A percentile compares a stretch with the other conserved stretches of the same genome.
These are phyloP conservation scores for Apodemus sylvaticus DNA, from an alignment of 2,113 vertebrate species.

Conservation along the genomic window DNA sequence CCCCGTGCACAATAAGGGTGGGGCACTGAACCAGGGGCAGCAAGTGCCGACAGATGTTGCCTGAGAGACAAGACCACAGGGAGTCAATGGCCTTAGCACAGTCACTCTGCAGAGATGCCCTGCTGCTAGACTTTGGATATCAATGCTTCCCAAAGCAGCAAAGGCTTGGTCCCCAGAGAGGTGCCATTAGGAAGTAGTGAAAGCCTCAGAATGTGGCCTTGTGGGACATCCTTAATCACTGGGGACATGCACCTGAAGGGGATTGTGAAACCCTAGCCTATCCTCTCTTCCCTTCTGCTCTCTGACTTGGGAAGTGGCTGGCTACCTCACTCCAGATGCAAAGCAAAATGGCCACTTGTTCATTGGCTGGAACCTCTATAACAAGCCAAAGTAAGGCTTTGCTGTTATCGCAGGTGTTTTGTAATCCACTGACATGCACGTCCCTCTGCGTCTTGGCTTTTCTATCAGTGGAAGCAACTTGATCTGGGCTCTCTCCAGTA, in stretches of 20 bases:
- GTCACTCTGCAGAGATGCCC: no score
- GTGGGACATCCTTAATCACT: not conserved
- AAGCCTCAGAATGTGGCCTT: not conserved
- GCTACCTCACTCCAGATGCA: not conserved
- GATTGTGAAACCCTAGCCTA: not conserved
- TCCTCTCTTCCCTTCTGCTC: not conserved
- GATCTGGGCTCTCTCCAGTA: not conserved
- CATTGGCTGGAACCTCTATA: not conserved
- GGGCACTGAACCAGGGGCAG: constrained; percentile 91
- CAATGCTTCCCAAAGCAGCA: not conserved
- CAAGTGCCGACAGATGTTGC: constrained; percentile 91
- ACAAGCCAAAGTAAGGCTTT: not conserved
- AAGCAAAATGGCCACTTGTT: not conserved
- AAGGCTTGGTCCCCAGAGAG: not conserved
- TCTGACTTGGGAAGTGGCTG: not conserved
- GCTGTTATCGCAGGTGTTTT: no score
- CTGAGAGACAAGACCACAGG: constrained; percentile 79
- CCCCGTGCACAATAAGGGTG: constrained; percentile 93
- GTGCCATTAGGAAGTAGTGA: not conserved
- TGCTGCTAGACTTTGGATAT: not conserved
- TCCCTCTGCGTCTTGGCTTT: no score
- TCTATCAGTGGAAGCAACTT: not conserved
- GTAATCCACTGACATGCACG: not conserved
- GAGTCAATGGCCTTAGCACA: not conserved
- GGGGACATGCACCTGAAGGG: not conserved